phyloP scores from a whole-genome alignment of 2,797 vertebrate species.

The Chrysocyon brachyurus region DNA sequence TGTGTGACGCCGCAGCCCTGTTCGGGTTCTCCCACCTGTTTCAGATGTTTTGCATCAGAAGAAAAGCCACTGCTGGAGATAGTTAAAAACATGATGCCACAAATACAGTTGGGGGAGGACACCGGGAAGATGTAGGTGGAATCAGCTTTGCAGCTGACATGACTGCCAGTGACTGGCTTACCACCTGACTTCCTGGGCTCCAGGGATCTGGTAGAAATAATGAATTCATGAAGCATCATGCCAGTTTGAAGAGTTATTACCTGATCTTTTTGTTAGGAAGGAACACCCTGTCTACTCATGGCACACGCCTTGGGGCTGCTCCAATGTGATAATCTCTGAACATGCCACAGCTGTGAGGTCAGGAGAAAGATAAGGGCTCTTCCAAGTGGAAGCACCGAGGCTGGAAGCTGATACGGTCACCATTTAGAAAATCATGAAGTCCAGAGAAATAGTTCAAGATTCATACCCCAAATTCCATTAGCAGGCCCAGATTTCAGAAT shows the following conservation, averaged over 20 bases:
- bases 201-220: background rate
- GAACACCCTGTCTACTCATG: background rate
- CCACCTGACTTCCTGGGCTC: background rate
- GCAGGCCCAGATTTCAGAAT: background rate
- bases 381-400: background rate
- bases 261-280: background rate
- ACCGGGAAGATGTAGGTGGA: background rate
- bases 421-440: background rate
- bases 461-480: background rate
- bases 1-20: background rate
- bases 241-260: background rate
- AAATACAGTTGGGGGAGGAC: background rate
- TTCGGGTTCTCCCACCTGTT: background rate
- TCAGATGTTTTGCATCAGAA: background rate
- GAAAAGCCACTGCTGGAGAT: background rate
- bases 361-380: background rate
- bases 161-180: background rate
- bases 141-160: background rate
- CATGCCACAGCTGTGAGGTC: background rate
- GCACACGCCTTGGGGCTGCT: background rate
- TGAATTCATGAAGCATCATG: background rate
- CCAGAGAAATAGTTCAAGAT: background rate
- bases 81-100: background rate
- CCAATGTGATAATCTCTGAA: background rate
- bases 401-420: background rate